Percentiles rank a stretch among this genome's conserved stretches.
phyloP scores from a whole-genome alignment of 1,140 invertebrate species.

The Arion vulgaris region DNA sequence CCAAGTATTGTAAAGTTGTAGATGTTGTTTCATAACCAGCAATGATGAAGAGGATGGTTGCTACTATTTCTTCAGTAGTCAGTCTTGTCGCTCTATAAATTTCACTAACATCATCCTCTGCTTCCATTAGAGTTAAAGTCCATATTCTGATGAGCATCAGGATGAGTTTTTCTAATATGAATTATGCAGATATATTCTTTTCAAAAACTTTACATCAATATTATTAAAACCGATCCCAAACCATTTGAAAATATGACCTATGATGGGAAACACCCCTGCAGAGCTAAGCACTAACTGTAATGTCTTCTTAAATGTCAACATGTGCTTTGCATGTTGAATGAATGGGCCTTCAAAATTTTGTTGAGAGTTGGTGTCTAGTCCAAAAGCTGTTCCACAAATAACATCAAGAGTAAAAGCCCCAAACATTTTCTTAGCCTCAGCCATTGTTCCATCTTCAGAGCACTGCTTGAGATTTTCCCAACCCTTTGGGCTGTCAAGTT shows the following conservation, averaged over 20 bases:
- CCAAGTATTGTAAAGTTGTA: conserved; percentile 74
- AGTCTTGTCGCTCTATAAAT: conserved; percentile 21
- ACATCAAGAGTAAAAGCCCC: not conserved
- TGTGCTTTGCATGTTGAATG: conserved; percentile 53
- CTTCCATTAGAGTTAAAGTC: conserved; percentile 7
- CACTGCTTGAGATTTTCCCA: no score
- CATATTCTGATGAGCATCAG: not conserved
- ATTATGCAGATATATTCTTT: no score
- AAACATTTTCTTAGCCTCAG: no score
- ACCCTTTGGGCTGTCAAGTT: no score
- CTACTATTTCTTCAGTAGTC: conserved; percentile 76
- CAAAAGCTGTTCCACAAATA: conserved; percentile 74
- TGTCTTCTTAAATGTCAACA: not conserved
- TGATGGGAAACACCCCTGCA: not conserved
- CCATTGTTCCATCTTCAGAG: no score
- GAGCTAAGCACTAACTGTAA: not conserved
- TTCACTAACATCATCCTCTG: not conserved
- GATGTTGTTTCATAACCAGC: conserved; percentile 80
- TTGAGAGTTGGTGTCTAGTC: conserved; percentile 75
- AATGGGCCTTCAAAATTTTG: conserved; percentile 71
- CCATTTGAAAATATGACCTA: not conserved
- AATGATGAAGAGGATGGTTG: conserved; percentile 80
- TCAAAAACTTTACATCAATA: not conserved
- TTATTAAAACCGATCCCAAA: not conserved
- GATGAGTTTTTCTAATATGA: no score